A percentile compares a stretch with the other conserved stretches of the same genome.
These are phyloP conservation scores for Eutrigla gurnardus DNA, from an alignment of 2,797 vertebrate genomes.

Conservation along the genomic window DNA sequence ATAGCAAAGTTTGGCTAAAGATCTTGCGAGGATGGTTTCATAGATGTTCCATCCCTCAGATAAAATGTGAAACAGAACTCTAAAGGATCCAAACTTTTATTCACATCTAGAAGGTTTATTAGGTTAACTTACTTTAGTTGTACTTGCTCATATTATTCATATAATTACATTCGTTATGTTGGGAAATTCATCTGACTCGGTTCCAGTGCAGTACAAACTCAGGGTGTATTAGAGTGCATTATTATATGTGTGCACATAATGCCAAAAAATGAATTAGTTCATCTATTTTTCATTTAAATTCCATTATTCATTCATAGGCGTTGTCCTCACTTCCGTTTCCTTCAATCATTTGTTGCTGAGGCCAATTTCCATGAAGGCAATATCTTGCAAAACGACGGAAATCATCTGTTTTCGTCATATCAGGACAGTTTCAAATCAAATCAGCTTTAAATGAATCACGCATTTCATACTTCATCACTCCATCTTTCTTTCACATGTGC, in stretches of 20 bases:
- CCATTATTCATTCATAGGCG: too few species aligned
- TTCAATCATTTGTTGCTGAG: too few species aligned
- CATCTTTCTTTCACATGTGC: too few species aligned
- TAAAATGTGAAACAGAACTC: conserved; percentile 2
- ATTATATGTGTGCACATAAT: background rate
- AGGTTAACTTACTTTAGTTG: background rate
- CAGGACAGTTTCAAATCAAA: too few species aligned
- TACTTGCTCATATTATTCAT: background rate
- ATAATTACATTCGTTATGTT: conserved; percentile 5
- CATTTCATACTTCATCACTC: too few species aligned
- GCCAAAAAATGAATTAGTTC: background rate
- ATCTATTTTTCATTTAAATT: too few species aligned
- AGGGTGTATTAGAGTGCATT: background rate
- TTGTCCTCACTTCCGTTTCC: too few species aligned
- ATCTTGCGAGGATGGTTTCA: conserved; percentile 6
- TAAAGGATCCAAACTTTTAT: too few species aligned
- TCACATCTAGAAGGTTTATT: conserved; percentile 1
- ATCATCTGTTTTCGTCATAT: too few species aligned
- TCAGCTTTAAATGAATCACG: too few species aligned
- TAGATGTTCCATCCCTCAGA: background rate
- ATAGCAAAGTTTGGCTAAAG: conserved; percentile 21
- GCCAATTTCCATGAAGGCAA: too few species aligned
- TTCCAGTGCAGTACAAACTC: background rate
- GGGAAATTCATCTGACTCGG: conserved; percentile 10
- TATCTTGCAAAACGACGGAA: too few species aligned